Evolutionary conservation across 64 coral and sea anemone species (phyloP).

Genomic region (Stylophora pistillata): DNA sequence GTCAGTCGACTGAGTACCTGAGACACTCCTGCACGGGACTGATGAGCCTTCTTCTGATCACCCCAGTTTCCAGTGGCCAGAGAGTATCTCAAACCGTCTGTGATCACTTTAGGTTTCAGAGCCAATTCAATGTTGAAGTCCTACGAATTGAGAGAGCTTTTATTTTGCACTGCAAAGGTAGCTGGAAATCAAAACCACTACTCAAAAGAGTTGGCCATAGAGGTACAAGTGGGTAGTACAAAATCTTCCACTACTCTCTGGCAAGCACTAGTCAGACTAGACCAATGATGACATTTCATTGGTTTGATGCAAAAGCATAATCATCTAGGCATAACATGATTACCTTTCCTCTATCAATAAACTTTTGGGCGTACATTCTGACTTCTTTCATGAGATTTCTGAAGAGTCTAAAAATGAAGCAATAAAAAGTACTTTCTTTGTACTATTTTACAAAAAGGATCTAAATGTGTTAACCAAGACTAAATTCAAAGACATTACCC

Average conservation of each 20-base stretch:
- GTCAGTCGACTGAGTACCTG: slow-evolving; percentile 94
- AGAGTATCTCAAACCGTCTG: slow-evolving; percentile 94
- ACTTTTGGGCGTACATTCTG: slow-evolving; percentile 97
- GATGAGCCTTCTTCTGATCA: slow-evolving; percentile 97
- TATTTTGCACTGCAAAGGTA: not conserved
- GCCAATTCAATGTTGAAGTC: slow-evolving; percentile 99
- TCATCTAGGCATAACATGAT: not conserved
- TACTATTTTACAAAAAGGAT: not conserved
- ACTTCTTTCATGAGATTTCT: slow-evolving; percentile 99
- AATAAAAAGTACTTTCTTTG: not conserved
- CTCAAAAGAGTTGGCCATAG: not conserved
- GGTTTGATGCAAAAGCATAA: not conserved
- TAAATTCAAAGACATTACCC: not conserved
- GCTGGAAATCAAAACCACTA: too few species aligned
- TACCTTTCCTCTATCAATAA: slow-evolving; percentile 99
- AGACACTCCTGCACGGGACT: slow-evolving; percentile 87
- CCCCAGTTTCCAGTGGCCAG: slow-evolving; percentile 99
- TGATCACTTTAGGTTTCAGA: slow-evolving; percentile 93
- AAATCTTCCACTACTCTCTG: too few species aligned
- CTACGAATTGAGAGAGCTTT: slow-evolving; percentile 1
- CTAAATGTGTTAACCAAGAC: not conserved
- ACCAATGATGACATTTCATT: too few species aligned
- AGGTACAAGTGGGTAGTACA: too few species aligned
- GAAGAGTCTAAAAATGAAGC: slow-evolving; percentile 68
- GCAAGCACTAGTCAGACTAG: too few species aligned